These are phyloP conservation scores for Lasiurus cinereus DNA, from an alignment of 2,113 vertebrate genomes.

Conservation along the genomic window DNA sequence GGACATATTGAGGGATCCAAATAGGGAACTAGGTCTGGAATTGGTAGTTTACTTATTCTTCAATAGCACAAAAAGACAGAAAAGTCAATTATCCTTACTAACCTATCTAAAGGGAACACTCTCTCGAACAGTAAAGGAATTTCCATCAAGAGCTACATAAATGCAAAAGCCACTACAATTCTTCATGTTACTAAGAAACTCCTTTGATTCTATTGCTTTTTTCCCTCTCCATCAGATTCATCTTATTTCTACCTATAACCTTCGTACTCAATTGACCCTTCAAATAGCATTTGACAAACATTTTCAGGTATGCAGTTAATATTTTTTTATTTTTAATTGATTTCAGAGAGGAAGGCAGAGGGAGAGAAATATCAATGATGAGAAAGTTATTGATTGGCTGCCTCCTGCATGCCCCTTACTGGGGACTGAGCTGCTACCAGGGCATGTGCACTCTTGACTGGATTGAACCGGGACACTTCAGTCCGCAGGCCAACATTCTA, in stretches of 20 bases:
- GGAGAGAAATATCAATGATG: too few species aligned
- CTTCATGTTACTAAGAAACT: slow-evolving; percentile 14
- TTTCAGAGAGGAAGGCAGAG: too few species aligned
- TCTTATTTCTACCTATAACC: neutral
- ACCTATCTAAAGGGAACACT: slow-evolving; percentile 13
- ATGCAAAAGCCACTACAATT: slow-evolving; percentile 51
- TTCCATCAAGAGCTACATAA: slow-evolving; percentile 27
- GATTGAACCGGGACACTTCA: too few species aligned
- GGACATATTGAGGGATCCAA: neutral
- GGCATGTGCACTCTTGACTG: too few species aligned
- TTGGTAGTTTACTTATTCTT: neutral
- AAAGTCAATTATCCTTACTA: slow-evolving; percentile 33
- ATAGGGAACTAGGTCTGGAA: neutral
- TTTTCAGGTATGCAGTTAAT: slow-evolving; percentile 25
- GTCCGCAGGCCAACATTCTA: too few species aligned
- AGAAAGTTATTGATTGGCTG: too few species aligned
- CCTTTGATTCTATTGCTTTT: slow-evolving; percentile 3
- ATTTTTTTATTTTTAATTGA: neutral
- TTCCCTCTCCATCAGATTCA: neutral
- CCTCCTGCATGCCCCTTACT: too few species aligned
- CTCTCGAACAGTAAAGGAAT: slow-evolving; percentile 31
- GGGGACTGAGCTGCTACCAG: too few species aligned
- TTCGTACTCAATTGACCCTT: neutral
- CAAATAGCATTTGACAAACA: slow-evolving; percentile 32
- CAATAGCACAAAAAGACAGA: slow-evolving; percentile 55